A percentile compares a stretch with the other conserved stretches of the same genome.
Evolutionary conservation across 1,140 invertebrate species (phyloP).

Genomic region (Atta colombica): DNA sequence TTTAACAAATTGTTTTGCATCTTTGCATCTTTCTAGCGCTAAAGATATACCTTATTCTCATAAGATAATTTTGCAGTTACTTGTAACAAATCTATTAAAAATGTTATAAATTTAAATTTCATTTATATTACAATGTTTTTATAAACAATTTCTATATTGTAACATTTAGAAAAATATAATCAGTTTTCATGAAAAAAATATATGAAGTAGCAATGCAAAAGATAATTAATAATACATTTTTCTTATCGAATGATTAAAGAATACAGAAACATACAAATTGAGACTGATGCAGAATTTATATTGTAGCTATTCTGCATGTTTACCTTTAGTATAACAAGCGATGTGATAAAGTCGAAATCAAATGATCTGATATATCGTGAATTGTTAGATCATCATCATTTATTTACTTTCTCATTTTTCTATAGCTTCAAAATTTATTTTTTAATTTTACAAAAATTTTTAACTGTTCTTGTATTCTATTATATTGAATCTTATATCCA

Average conservation of each 20-base stretch:
- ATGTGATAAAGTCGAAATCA: constrained; percentile 22
- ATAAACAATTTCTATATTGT: background rate
- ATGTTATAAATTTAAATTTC: background rate
- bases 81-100: constrained; percentile 8
- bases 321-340: constrained; percentile 18
- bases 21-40: background rate
- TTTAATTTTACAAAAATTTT: background rate
- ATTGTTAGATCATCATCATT: constrained; percentile 26
- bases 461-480: background rate
- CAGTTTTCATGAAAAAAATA: background rate
- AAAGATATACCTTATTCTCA: constrained; percentile 22
- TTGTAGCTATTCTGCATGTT: constrained; percentile 19
- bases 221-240: constrained; percentile 7
- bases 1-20: constrained; percentile 7
- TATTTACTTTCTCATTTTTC: background rate
- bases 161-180: background rate
- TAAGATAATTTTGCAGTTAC: background rate
- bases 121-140: constrained; percentile 19
- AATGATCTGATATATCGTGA: constrained; percentile 23
- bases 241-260: background rate
- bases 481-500: background rate
- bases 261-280: constrained; percentile 23
- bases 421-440: background rate
- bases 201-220: background rate
- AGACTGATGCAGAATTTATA: constrained; percentile 45